phyloP scores from a whole-genome alignment of 2,113 vertebrate species.

The Ia io region DNA sequence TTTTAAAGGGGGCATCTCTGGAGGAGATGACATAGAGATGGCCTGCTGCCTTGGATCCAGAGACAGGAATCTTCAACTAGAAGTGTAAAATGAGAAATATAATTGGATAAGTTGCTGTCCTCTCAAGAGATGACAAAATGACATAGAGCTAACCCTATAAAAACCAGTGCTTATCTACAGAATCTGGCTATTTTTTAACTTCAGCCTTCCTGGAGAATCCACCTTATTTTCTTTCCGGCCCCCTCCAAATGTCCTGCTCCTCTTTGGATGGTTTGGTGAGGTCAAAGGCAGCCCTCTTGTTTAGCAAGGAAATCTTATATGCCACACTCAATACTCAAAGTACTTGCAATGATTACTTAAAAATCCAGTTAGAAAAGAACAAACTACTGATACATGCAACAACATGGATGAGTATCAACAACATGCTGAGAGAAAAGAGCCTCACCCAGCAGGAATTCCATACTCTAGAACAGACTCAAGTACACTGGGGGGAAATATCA shows the following conservation, averaged over 20 bases:
- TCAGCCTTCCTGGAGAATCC: not conserved
- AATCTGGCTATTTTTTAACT: not conserved
- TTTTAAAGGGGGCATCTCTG: conserved; percentile 75
- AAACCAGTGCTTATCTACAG: not conserved
- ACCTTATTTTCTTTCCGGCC: not conserved
- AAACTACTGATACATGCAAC: not conserved
- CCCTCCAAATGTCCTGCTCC: not conserved
- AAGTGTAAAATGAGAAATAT: not conserved
- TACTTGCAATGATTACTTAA: not conserved
- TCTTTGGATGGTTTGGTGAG: not conserved
- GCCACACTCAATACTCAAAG: not conserved
- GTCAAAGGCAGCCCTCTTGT: not conserved
- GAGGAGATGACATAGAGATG: conserved; percentile 78
- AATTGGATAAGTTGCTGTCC: not conserved
- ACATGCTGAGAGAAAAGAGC: not conserved
- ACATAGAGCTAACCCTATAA: not conserved
- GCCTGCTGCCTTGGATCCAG: conserved; percentile 80
- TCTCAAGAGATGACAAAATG: not conserved
- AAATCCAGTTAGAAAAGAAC: not conserved
- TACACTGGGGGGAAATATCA: not conserved
- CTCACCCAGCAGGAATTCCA: not conserved
- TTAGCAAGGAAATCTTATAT: not conserved
- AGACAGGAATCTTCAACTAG: conserved; percentile 87
- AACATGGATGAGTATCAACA: not conserved
- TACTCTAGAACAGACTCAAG: not conserved